These are phyloP conservation scores for Heliconius hortense DNA, from an alignment of 2,888 invertebrate genomes.

Conservation along the genomic window DNA sequence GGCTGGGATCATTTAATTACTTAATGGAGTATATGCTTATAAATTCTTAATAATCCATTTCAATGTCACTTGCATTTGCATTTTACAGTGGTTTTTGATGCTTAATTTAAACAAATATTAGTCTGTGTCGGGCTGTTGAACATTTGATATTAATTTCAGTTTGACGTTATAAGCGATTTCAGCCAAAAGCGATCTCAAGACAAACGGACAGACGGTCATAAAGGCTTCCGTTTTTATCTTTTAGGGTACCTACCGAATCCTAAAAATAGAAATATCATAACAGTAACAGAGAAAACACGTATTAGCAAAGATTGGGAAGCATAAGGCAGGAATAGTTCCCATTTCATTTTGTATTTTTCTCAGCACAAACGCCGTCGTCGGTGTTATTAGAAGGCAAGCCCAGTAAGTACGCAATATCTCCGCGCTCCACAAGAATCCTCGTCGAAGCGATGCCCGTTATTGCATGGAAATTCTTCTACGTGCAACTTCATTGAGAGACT, in stretches of 20 bases:
- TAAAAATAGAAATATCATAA: constrained; percentile 23
- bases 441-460: constrained; percentile 69
- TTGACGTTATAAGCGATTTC: no score
- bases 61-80: constrained; percentile 40
- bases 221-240: no score
- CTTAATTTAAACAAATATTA: constrained; percentile 21
- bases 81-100: constrained; percentile 20
- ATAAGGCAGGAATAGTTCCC: constrained; percentile 68
- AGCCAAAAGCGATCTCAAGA: no score
- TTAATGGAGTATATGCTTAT: constrained; percentile 46
- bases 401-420: constrained; percentile 80
- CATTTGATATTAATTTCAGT: no score
- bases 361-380: constrained; percentile 73
- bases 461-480: constrained; percentile 80
- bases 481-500: constrained; percentile 79
- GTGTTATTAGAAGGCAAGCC: constrained; percentile 77
- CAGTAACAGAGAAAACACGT: constrained; percentile 23
- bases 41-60: constrained; percentile 44
- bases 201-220: no score
- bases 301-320: constrained; percentile 69
- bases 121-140: not conserved
- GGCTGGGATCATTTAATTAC: constrained; percentile 53
- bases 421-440: constrained; percentile 68
- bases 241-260: no score
- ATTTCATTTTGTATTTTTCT: constrained; percentile 77